Conservation (phyloP, 2,797 vertebrate genomes). For the Tapera naevia region DNA sequence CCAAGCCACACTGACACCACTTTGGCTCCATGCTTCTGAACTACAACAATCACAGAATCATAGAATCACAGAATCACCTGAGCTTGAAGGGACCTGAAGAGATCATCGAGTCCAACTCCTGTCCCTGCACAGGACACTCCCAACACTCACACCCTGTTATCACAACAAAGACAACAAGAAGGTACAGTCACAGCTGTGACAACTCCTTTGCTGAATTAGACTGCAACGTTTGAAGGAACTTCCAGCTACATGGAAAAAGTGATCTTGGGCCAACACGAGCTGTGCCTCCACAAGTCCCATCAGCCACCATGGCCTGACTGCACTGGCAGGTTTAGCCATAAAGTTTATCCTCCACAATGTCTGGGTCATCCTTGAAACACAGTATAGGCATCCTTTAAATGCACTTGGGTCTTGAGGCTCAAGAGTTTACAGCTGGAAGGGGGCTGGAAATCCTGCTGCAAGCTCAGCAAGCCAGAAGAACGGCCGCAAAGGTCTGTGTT, state of each 20-base stretch:
- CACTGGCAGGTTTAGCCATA: neutral
- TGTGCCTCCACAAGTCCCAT: accelerated
- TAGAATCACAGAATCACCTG: too few relatives aligned
- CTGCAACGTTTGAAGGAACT: neutral
- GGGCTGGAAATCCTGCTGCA: neutral
- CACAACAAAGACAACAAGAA: neutral
- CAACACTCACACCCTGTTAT: too few relatives aligned
- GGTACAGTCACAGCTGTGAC: neutral
- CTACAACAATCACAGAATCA: too few relatives aligned
- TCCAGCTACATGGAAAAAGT: neutral
- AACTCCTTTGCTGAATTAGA: neutral
- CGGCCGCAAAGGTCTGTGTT: accelerated
- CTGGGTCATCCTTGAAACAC: neutral
- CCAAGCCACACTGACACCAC: neutral
- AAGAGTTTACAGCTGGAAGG: neutral
- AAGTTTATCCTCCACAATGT: neutral
- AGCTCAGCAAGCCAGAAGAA: neutral
- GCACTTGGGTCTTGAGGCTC: neutral
- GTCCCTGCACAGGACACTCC: too few relatives aligned
- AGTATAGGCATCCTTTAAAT: neutral
- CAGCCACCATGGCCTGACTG: neutral
- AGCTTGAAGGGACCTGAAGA: too few relatives aligned
- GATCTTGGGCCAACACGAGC: neutral
- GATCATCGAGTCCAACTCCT: too few relatives aligned
- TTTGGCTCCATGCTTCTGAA: neutral